Base-by-base conservation (phyloP, 2,797 vertebrate genomes). In the Eleutherodactylus coqui region DNA sequence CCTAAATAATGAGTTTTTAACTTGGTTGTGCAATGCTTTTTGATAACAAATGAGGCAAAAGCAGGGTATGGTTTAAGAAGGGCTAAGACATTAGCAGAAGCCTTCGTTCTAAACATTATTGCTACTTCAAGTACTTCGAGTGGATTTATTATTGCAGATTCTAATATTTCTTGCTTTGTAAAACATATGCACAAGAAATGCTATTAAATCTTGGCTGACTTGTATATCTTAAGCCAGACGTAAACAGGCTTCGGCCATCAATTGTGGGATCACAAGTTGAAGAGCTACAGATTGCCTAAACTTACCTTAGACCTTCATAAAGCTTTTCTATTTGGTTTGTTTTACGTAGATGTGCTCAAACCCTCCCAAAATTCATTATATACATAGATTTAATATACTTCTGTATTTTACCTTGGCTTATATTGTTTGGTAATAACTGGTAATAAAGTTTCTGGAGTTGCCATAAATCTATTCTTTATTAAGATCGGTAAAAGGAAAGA, bases 1-100 rank as follows among this genome's bases (percentile, higher is more conserved):
- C 84, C 60, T 0, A 3, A 87, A 69, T 85, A 85, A n/a, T 14
- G 86, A 85, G 75, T 84, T 62, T 32, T 64, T 62, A 60, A 75
- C 58, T 84, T 53, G 45, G 19, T 49, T 84, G 55, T 84, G 70
- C 43, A 76, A 76, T 75, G 72, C 49, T 62, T 81, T 73, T 73
- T 29, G 16, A 41, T 43, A 83, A 60, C 81, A 58, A 83, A 83
- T 83, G 69, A 75, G 49, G n/a, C 51, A 73, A 47, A 70, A 82
- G 67, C n/a, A 19, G 34, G 8, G n/a, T 43, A 77, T 24, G 34
- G 36, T 27, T 72, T 51, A 49, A 36, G 36, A 55, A 19, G 27
- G 51, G 51, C 75, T 78, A 70, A 41, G 29, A 51, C 16, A 77
- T 67, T 53, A 69, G 58, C 49, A 19, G 41, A 21, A 67, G 34